Base-by-base conservation (phyloP, 92 coral and sea anemone genomes). In the Micromussa lordhowensis region DNA sequence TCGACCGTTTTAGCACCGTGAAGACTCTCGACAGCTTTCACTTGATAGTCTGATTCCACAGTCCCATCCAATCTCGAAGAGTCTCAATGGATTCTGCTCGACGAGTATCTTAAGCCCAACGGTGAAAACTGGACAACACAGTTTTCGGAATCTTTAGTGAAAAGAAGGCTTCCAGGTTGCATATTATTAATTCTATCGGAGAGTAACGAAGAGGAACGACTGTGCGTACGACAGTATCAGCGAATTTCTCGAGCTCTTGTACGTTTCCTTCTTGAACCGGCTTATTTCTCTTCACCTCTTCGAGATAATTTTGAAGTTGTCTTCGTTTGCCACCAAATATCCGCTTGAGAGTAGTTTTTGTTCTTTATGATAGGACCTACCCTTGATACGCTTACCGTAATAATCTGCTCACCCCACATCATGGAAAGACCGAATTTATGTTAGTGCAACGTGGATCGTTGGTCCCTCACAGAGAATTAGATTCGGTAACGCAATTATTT, bases 21-120 rank as follows among this genome's bases (percentile, higher is more conserved):
- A 32, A 80, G 72, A 57, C 85, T 85, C n/a, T 86, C 84, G 11
- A 28, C 17, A 68, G 90, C 85, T 66, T 77, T 87, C 18, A 82
- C 73, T 40, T 86, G 51, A 35, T 78, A 86, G 29, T 80, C 93
- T 59, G 90, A 84, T 76, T 85, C 90, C 68, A 73, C 83, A 6
- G 85, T 68, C n/a, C n/a, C 7, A 80, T 82, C 87, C 87, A 90
- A 22, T 90, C 82, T 48, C 79, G 51, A 35, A 86, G 76, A 29
- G 82, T 71, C 57, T 85, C 83, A 34, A 85, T 49, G 2, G 86
- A 86, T 36, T 86, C 83, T 48, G 29, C 17, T 76, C 82, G 48
- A 68, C 77, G 48, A 16, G 51, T 22, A 58, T 85, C 77, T 5
- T 74, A 22, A 11, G 77, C 53, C 84, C 83, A 88, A 34, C 82